Percentiles rank a stretch among this genome's conserved stretches.
Conservation (phyloP, 2,113 vertebrate genomes). For the Apus apus region DNA sequence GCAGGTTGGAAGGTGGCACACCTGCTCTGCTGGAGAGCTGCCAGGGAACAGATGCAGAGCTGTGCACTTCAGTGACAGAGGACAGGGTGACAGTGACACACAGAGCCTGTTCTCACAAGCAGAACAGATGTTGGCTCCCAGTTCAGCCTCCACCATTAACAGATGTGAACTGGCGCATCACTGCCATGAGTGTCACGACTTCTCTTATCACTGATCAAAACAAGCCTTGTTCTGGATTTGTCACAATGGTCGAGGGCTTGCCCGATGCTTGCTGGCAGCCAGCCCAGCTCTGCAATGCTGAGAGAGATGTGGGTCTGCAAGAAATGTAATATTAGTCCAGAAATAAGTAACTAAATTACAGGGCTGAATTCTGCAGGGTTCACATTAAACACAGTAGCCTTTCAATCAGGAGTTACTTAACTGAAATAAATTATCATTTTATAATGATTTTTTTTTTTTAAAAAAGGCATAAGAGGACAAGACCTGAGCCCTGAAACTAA, state of each 20-base stretch:
- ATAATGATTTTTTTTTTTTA: no score
- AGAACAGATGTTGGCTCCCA: not conserved
- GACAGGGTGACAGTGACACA: not conserved
- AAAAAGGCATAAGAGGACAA: not conserved
- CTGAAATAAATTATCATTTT: not conserved
- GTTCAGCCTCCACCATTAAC: not conserved
- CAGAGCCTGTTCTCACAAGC: not conserved
- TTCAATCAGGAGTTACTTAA: not conserved
- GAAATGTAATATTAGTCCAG: not conserved
- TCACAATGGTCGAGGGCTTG: not conserved
- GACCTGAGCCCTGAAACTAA: not conserved
- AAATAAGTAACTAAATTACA: not conserved
- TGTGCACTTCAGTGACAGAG: not conserved
- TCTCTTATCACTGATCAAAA: not conserved
- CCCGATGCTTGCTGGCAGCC: not conserved
- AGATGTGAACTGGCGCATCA: not conserved
- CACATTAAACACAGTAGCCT: not conserved
- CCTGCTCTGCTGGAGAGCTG: slow-evolving; percentile 29
- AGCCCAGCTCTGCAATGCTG: not conserved
- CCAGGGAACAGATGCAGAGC: not conserved
- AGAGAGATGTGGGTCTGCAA: not conserved
- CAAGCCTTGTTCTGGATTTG: not conserved
- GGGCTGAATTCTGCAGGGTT: not conserved
- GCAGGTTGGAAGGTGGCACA: not conserved
- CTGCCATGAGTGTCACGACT: not conserved